Percentiles rank a stretch among this genome's conserved stretches.
phyloP scores from a whole-genome alignment of 2,888 invertebrate genomes.

The Allolobophora icterica region DNA sequence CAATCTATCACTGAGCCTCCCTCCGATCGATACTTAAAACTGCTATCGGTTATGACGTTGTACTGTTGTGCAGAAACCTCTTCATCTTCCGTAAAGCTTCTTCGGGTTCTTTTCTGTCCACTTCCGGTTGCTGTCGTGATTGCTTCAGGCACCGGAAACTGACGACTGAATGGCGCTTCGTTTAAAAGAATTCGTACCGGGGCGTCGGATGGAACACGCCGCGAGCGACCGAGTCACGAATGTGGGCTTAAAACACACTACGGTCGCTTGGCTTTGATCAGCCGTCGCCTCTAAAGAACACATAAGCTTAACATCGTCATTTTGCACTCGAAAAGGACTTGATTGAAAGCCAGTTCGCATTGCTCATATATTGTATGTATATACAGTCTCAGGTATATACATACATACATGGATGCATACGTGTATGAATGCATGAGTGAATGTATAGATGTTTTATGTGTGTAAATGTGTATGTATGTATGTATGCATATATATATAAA shows the following conservation, averaged over 20 bases:
- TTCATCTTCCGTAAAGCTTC: background rate
- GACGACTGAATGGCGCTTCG: background rate
- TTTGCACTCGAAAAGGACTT: background rate
- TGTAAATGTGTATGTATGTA: no score
- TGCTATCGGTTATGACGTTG: background rate
- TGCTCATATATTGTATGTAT: background rate
- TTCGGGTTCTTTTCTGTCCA: background rate
- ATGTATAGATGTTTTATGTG: no score
- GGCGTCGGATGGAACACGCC: background rate
- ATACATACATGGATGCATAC: no score
- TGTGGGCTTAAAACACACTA: no score
- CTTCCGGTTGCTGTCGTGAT: background rate
- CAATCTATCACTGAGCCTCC: background rate
- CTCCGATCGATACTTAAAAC: background rate
- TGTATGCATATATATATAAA: no score
- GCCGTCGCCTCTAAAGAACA: no score
- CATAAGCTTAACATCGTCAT: no score
- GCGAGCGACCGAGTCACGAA: background rate
- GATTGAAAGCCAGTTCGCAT: background rate
- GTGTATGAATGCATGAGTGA: no score
- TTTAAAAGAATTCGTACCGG: background rate
- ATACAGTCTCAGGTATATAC: no score
- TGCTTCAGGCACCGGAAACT: background rate
- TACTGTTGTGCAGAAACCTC: background rate
- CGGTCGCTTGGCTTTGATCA: no score